phyloP scores from a whole-genome alignment of 2,797 vertebrate genomes.

The Hipposideros larvatus region DNA sequence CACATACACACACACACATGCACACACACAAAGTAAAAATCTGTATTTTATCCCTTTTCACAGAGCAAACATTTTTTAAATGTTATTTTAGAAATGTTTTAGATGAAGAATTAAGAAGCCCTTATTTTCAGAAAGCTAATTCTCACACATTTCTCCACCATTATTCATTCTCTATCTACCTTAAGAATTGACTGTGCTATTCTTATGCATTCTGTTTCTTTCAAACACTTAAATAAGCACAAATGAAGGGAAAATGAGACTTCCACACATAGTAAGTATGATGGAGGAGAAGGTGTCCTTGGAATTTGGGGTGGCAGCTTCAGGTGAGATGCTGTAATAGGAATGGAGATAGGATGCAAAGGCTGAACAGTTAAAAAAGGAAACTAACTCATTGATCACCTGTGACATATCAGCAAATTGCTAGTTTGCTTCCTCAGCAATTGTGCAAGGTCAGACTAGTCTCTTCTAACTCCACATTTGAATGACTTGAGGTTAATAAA shows the following conservation, averaged over 20 bases:
- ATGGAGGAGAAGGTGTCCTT: neutral
- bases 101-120: neutral
- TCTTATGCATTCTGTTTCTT: neutral
- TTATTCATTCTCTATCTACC: neutral
- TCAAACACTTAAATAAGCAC: neutral
- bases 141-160: neutral
- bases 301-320: neutral
- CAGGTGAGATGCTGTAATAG: neutral
- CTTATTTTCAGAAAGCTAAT: neutral
- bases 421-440: neutral
- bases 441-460: neutral
- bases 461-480: neutral
- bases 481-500: conserved; percentile 13
- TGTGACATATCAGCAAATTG: neutral
- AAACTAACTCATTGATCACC: neutral
- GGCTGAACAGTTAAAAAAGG: neutral
- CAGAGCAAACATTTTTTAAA: neutral
- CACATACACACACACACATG: neutral
- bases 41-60: neutral
- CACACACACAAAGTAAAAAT: neutral
- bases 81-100: neutral
- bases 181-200: neutral
- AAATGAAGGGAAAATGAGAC: neutral
- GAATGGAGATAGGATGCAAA: neutral
- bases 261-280: neutral